Base-by-base conservation (phyloP, 2,797 vertebrate genomes). In the Moxostoma hubbsi region DNA sequence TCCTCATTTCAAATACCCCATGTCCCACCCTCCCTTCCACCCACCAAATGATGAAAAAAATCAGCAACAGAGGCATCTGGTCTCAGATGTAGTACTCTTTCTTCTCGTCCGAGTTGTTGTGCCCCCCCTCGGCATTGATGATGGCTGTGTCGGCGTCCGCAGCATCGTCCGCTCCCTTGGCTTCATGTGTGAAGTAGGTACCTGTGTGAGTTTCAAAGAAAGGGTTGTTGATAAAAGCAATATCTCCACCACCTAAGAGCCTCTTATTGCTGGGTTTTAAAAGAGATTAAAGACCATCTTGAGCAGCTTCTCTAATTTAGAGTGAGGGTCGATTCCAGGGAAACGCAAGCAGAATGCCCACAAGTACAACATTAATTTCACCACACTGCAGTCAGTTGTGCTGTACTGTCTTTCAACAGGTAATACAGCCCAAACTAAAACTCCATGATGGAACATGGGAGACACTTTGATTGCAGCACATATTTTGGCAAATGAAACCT, bases 81-180 rank as follows among this genome's bases (percentile, higher is more conserved):
- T 87, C 92, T 96, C 95, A 99, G 95, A 99, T 99, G 95, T 98
- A 99, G 94, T 99, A 99, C 92, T 99, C 98, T 86, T 99, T 99
- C 95, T 99, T 99, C 89, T 99, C 98, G 80, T 99, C 98, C 0
- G 97, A 98, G 93, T 96, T 99, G 96, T 96, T 98, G 91, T 98
- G 97, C 86, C 98, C 98, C 11, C 98, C 98, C 88, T 99, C 98
- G 70, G 98, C 98, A 58, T 99, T 99, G 95, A 99, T 98, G 93
- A 99, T 99, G 90, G 98, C 97, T 81, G 98, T 98, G 87, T 99
- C 98, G 68, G 98, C 98, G 50, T 98, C 98, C 50, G 97, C 98
- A 0, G 97, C 97, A 49, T 98, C 98, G 36, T 99, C 98, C 6
- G 98, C 98, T 88, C 98, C 98, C 95, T 99, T 98, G 92, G 98